Evolutionary conservation across 2,797 vertebrate genomes (phyloP).

Genomic region (Lithobates pipiens): DNA sequence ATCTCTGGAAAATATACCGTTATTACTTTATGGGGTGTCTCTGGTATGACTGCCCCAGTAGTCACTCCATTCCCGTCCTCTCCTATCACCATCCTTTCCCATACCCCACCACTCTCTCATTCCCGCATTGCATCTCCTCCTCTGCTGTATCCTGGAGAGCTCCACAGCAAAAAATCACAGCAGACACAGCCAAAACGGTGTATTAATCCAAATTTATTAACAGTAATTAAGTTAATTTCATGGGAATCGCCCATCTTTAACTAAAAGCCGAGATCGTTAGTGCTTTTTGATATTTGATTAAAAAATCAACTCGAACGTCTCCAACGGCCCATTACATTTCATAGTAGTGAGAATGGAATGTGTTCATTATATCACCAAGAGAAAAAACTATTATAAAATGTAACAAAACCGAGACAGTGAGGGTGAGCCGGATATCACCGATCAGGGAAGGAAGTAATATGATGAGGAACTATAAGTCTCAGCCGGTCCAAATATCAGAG

Average conservation of each 20-base stretch:
- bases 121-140: not conserved
- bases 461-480: no score
- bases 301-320: constrained; percentile 3
- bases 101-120: no score
- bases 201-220: constrained; percentile 30
- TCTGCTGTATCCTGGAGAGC: no score
- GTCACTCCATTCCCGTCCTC: not conserved
- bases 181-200: not conserved
- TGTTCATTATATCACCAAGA: constrained; percentile 10
- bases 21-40: no score
- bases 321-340: not conserved
- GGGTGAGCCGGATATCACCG: not conserved
- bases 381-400: not conserved
- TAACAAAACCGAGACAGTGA: not conserved
- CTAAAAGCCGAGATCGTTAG: constrained; percentile 27
- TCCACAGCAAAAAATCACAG: not conserved
- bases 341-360: not conserved
- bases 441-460: not conserved
- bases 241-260: constrained; percentile 30
- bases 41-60: no score
- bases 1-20: no score
- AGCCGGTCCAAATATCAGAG: no score
- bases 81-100: no score
- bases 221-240: constrained; percentile 38
- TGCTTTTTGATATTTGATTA: constrained; percentile 14